Evolutionary conservation across 2,888 invertebrate genomes (phyloP), one percentile per base, ranked within the genome.

Genomic region (Xanthia icteritia): DNA sequence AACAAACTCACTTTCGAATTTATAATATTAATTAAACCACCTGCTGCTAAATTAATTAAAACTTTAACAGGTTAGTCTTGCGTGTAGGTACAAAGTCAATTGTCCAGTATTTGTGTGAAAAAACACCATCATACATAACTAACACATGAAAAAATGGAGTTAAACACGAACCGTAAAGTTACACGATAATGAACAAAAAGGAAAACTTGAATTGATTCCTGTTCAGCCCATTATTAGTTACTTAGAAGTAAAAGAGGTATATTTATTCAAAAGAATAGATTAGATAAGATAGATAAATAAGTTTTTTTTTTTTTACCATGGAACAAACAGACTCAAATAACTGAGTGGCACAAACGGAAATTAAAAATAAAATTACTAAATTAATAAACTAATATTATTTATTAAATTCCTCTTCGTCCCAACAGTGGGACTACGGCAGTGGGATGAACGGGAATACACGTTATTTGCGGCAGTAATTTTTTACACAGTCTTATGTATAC

Each of bases 161-260:
- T 27, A 31, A 31, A 65, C 58, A 63, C 23, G 27, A 77, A 74
- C 27, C 11, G 27, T 27, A 45, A 36, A 45, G 36, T 67, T 63
- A 76, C 54, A 61, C 39, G 31, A 45, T 20, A 17, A 23, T 45
- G n/a, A 23, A 36, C 17, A 64, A 56, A 45, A n/a, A 39, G 31
- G 17, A 69, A 13, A 77, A 69, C 20, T 77, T 17, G 20, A 31
- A 56, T 11, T n/a, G 23, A 73, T 45, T 61, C 73, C 51, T 73
- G 61, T 45, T 73, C 3, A 54, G 15, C 42, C 31, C n/a, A 8
- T 60, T 70, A n/a, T 56, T 31, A 56, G 31, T 42, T 31, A n/a
- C 17, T 54, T 23, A 31, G 2, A n/a, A 56, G 13, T 31, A 51
- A 56, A 51, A 51, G 36, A 27, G 6, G 31, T 45, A 45, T 13